These are phyloP conservation scores for Drosophila lini DNA, from an alignment of 1,140 invertebrate species.

Conservation along the genomic window DNA sequence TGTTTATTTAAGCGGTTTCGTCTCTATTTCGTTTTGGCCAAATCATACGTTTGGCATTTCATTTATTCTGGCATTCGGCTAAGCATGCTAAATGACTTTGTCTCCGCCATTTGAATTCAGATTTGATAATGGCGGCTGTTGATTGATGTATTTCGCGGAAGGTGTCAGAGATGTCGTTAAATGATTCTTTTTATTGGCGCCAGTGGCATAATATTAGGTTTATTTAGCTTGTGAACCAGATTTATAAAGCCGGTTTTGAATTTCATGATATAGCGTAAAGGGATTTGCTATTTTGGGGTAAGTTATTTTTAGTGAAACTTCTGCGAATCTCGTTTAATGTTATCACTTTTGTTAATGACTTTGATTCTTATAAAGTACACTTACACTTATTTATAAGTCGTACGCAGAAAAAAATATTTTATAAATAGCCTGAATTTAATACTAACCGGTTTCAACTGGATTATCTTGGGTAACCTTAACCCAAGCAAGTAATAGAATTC, in stretches of 20 bases:
- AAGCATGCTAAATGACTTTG: constrained; percentile 43
- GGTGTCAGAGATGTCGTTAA: constrained; percentile 35
- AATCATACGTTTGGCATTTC: constrained; percentile 64
- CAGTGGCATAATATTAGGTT: constrained; percentile 27
- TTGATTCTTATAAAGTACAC: not conserved
- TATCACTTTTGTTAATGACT: not conserved
- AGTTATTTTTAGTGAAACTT: not conserved
- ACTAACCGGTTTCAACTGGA: not conserved
- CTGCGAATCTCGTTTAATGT: too few species aligned
- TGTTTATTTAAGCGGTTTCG: constrained; percentile 24
- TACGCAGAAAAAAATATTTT: not conserved
- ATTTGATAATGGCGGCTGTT: constrained; percentile 27
- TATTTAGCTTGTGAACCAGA: constrained; percentile 7
- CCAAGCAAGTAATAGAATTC: too few species aligned
- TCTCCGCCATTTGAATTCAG: constrained; percentile 13
- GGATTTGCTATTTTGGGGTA: not conserved
- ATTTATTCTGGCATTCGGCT: constrained; percentile 28
- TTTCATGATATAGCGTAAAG: constrained; percentile 5
- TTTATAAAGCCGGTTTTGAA: constrained; percentile 12
- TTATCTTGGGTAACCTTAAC: not conserved
- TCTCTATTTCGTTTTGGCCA: constrained; percentile 24
- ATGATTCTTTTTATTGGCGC: constrained; percentile 39
- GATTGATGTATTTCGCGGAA: constrained; percentile 29
- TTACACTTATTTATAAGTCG: not conserved
- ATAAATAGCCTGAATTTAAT: not conserved